These are phyloP conservation scores for Drosophila pandora DNA, from an alignment of 1,140 invertebrate genomes.

Conservation along the genomic window DNA sequence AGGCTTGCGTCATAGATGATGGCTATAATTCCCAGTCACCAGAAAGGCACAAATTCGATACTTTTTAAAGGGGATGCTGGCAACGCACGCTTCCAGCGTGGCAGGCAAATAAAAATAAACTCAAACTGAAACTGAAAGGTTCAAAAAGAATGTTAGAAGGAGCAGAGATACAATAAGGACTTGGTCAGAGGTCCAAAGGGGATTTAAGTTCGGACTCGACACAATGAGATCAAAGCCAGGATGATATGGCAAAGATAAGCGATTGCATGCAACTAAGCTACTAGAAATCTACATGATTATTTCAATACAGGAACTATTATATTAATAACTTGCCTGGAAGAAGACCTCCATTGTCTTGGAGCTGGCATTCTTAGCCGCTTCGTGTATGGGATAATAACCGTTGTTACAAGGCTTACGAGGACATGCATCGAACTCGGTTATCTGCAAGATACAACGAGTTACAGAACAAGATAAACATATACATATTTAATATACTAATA, in stretches of 20 bases:
- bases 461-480: slow-evolving; percentile 23
- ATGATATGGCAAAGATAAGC: slow-evolving; percentile 32
- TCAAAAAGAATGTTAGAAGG: slow-evolving; percentile 10
- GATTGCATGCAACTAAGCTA: slow-evolving; percentile 18
- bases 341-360: slow-evolving; percentile 92
- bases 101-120: slow-evolving; percentile 29
- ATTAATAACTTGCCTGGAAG: slow-evolving; percentile 84
- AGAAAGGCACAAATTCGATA: slow-evolving; percentile 56
- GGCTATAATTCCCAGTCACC: slow-evolving; percentile 3
- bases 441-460: slow-evolving; percentile 85
- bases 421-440: slow-evolving; percentile 89
- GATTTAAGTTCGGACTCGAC: slow-evolving; percentile 14
- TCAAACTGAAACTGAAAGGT: slow-evolving; percentile 29
- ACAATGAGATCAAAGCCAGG: slow-evolving; percentile 36
- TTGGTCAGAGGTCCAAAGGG: slow-evolving; percentile 16
- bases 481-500: slow-evolving; percentile 9
- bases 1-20: slow-evolving; percentile 2
- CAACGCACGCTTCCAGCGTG: slow-evolving; percentile 32
- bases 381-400: slow-evolving; percentile 94
- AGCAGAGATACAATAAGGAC: slow-evolving; percentile 3
- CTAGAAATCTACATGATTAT: background rate
- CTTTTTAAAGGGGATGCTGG: slow-evolving; percentile 56
- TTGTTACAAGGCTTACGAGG: slow-evolving; percentile 90
- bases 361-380: slow-evolving; percentile 94
- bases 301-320: background rate